A percentile compares a stretch with the other conserved stretches of the same genome.
These are phyloP conservation scores for Megaleporinus macrocephalus DNA, from an alignment of 2,113 vertebrate species.

Conservation along the genomic window DNA sequence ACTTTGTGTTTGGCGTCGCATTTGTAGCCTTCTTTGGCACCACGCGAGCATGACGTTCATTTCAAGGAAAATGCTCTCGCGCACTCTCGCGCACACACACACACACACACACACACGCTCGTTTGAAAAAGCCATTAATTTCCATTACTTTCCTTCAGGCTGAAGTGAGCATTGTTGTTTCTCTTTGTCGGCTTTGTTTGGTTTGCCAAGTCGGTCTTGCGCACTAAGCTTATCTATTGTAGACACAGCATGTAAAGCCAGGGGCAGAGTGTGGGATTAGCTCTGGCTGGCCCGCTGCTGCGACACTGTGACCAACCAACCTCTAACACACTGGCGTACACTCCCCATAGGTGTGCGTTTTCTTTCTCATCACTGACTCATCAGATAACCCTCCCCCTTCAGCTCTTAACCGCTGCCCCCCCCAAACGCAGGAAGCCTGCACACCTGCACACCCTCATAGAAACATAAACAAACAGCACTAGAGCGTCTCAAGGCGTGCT, in stretches of 20 bases:
- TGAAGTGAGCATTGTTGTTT: slow-evolving; percentile 47
- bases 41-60: slow-evolving; percentile 26
- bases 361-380: slow-evolving; percentile 33
- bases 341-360: background rate
- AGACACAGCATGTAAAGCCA: slow-evolving; percentile 44
- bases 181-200: slow-evolving; percentile 45
- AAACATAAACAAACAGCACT: slow-evolving; percentile 43
- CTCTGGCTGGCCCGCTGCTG: slow-evolving; percentile 23
- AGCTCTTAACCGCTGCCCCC: background rate
- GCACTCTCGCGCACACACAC: background rate
- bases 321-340: slow-evolving; percentile 4
- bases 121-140: slow-evolving; percentile 43
- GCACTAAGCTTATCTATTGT: slow-evolving; percentile 50
- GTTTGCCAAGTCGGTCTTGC: slow-evolving; percentile 46
- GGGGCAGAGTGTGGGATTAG: slow-evolving; percentile 40
- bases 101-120: slow-evolving; percentile 2
- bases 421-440: background rate
- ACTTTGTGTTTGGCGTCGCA: slow-evolving; percentile 21
- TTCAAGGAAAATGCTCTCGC: slow-evolving; percentile 3
- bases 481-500: slow-evolving; percentile 13
- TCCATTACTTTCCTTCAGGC: slow-evolving; percentile 45
- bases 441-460: slow-evolving; percentile 3
- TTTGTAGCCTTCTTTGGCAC: slow-evolving; percentile 30
- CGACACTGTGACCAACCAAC: slow-evolving; percentile 20
- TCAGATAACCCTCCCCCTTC: slow-evolving; percentile 8